A percentile compares a stretch with the other conserved stretches of the same genome.
Conservation (phyloP, 1,140 invertebrate genomes). For the Marisa cornuarietis region DNA sequence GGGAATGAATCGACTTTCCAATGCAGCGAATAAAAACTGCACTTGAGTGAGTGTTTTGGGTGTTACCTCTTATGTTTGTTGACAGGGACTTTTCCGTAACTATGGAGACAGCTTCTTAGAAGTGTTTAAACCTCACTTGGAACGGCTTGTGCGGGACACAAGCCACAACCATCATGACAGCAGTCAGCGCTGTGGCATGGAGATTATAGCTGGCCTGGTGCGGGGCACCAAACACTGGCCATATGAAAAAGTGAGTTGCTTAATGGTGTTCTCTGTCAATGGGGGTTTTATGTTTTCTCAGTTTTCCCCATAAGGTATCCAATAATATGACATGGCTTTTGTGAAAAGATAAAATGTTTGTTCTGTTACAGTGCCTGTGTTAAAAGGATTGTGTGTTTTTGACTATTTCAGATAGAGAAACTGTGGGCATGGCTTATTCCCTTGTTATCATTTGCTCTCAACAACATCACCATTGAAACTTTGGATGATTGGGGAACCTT, state of each 20-base stretch:
- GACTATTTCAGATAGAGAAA: conserved; percentile 58
- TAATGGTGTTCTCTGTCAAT: not conserved
- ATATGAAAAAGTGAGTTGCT: conserved; percentile 70
- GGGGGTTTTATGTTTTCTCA: not conserved
- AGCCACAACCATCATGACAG: conserved; percentile 78
- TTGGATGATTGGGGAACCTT: conserved; percentile 81
- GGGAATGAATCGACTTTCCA: too few relatives aligned
- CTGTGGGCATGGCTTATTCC: conserved; percentile 73
- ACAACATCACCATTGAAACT: conserved; percentile 75
- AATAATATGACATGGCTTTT: not conserved
- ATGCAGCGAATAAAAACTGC: not conserved
- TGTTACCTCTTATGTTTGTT: not conserved
- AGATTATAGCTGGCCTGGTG: conserved; percentile 81
- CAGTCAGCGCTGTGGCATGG: conserved; percentile 84
- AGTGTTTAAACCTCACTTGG: conserved; percentile 75
- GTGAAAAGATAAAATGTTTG: not conserved
- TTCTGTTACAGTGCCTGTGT: not conserved
- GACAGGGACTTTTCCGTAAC: conserved; percentile 80
- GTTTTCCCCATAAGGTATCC: not conserved
- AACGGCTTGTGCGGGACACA: conserved; percentile 74
- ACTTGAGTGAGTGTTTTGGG: not conserved
- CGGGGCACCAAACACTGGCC: conserved; percentile 86
- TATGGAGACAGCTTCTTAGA: conserved; percentile 76
- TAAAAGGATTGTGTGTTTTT: not conserved
- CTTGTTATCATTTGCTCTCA: conserved; percentile 71